phyloP scores from a whole-genome alignment of 2,113 vertebrate genomes.

The Sebastes schlegelii region DNA sequence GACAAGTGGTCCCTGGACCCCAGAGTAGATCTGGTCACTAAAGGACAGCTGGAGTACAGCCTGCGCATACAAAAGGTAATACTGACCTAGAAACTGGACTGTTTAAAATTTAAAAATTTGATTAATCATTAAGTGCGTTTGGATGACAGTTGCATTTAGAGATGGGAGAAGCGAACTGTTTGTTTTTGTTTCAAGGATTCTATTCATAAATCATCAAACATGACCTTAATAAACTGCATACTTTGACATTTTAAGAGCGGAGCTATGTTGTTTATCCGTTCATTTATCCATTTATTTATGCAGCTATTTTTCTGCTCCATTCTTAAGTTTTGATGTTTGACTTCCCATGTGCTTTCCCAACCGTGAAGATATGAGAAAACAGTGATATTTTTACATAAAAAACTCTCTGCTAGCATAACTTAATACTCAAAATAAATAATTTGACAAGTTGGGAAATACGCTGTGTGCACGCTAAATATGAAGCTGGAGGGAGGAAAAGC shows the following conservation, averaged over 20 bases:
- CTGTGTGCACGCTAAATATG: neutral
- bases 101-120: neutral
- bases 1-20: constrained; percentile 99
- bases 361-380: neutral
- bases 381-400: neutral
- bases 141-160: neutral
- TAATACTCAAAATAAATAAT: neutral
- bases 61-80: constrained; percentile 94
- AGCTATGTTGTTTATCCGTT: constrained; percentile 17
- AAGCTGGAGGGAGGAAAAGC: neutral
- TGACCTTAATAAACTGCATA: constrained; percentile 3
- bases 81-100: neutral
- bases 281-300: constrained; percentile 34
- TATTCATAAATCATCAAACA: constrained; percentile 1
- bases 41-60: constrained; percentile 97
- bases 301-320: constrained; percentile 1
- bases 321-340: constrained; percentile 6
- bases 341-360: neutral
- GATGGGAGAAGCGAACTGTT: neutral
- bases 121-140: neutral
- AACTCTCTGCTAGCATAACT: neutral
- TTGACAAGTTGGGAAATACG: neutral
- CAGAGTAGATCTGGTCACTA: constrained; percentile 96
- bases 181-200: neutral
- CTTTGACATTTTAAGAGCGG: constrained; percentile 16